Percentiles rank a stretch among this genome's conserved stretches.
These are phyloP conservation scores for Lasioglossum pauxillum DNA, from an alignment of 2,888 invertebrate genomes.

Conservation along the genomic window DNA sequence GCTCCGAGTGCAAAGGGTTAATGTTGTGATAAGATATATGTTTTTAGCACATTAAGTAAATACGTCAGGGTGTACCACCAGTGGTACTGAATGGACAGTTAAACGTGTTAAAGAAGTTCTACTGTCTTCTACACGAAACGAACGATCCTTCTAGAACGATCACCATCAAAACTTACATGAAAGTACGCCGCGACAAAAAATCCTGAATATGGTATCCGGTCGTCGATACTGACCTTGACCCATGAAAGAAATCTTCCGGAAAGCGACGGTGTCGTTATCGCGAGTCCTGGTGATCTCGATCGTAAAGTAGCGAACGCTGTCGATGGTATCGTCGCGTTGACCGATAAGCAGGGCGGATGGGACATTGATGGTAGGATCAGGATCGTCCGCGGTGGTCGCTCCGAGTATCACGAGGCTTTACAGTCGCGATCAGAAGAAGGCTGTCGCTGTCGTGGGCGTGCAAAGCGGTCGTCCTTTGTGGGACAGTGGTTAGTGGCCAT, in stretches of 20 bases:
- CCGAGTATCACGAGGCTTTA: background rate
- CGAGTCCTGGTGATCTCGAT: background rate
- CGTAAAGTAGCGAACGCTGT: background rate
- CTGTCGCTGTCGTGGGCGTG: conserved; percentile 61
- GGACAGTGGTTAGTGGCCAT: conserved; percentile 65
- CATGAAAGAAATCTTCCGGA: background rate
- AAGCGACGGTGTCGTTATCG: background rate
- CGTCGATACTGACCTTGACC: background rate
- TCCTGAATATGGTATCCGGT: background rate
- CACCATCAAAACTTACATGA: background rate
- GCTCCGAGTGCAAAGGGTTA: too few relatives aligned
- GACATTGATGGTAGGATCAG: background rate
- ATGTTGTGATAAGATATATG: too few relatives aligned
- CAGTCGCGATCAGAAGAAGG: background rate
- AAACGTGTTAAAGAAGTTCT: too few relatives aligned
- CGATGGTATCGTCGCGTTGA: background rate
- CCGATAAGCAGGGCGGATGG: background rate
- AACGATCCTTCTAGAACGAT: too few relatives aligned
- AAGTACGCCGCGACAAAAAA: background rate
- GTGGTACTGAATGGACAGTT: too few relatives aligned
- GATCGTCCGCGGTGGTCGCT: background rate
- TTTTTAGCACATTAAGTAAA: too few relatives aligned
- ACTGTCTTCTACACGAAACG: background rate
- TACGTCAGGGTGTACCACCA: too few relatives aligned
- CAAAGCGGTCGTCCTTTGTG: conserved; percentile 63